Evolutionary conservation across 2,113 vertebrate species (phyloP), one percentile per base, ranked within the genome.

Genomic region (Onychostruthus taczanowskii): DNA sequence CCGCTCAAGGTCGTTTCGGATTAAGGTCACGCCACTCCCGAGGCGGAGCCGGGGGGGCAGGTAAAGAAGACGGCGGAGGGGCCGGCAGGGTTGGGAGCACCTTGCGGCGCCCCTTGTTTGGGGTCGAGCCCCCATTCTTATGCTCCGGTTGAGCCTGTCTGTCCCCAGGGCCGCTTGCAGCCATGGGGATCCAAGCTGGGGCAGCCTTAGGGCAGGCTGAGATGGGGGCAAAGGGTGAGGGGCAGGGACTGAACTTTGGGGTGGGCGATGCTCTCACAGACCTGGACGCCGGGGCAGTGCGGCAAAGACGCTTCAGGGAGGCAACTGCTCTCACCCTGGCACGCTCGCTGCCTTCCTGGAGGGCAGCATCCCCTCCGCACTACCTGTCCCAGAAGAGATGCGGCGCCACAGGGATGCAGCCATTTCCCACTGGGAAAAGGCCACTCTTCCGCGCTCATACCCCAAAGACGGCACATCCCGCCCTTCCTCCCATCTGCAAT

Each of bases 1-100:
- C 61, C 81, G 56, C 39, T 39, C 89, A 94, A 95, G 92, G 94
- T 87, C 92, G 87, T 39, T 68, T 33, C 55, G 83, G 94, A 95
- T 90, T 95, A 93, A 95, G 95, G 93, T 94, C 93, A 88, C 27
- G 41, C 55, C 35, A 28, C 46, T 88, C 55, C 75, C 35, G 20
- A 18, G 43, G 62, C n/a, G 46, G 52, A 19, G 75, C 46, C 7
- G 12, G 21, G 27, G 30, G 20, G 21, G 41, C 26, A 19, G 70
- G 44, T 70, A 53, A 30, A 30, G 47, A 30, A 62, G 41, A 41
- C 66, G 4, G n/a, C 47, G 49, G 21, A n/a, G 20, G 21, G 43
- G 30, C 35, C 11, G 47, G 53, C 52, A 14, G 27, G 14, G 16
- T 17, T 37, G 28, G 33, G 24, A 87, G 50, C 41, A 74, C 26